These are phyloP conservation scores for Hydrocynus forskahlii DNA, from an alignment of 2,797 vertebrate genomes.

Conservation along the genomic window DNA sequence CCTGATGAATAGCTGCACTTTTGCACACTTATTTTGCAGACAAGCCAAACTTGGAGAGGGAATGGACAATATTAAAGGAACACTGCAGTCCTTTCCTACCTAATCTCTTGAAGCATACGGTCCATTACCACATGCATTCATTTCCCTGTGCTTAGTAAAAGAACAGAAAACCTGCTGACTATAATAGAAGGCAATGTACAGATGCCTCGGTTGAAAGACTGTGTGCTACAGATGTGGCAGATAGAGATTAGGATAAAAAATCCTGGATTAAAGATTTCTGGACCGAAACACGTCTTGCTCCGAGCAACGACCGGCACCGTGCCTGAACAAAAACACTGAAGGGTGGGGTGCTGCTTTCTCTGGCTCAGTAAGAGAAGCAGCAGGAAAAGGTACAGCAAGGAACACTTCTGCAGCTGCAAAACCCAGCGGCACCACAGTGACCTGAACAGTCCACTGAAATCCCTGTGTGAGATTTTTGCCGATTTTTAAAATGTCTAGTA, in stretches of 20 bases:
- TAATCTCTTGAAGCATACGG: not conserved
- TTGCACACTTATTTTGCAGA: not conserved
- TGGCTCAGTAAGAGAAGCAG: constrained; percentile 19
- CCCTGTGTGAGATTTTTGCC: constrained; percentile 12
- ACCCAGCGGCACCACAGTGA: constrained; percentile 16
- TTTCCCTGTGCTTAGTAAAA: not conserved
- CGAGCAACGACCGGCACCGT: not conserved
- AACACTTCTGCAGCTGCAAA: constrained; percentile 30
- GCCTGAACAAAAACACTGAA: constrained; percentile 36
- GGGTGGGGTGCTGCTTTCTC: constrained; percentile 43
- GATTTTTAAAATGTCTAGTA: constrained; percentile 23
- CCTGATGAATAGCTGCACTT: not conserved
- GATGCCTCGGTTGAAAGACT: not conserved
- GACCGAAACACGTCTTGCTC: not conserved
- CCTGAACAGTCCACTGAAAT: not conserved
- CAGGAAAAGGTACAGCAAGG: constrained; percentile 7
- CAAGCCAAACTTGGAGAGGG: too few species aligned
- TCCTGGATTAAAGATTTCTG: constrained; percentile 15
- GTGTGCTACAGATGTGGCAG: not conserved
- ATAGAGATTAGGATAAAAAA: not conserved
- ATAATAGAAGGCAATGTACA: not conserved
- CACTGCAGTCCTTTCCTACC: not conserved
- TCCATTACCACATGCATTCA: not conserved
- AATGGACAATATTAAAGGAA: not conserved
- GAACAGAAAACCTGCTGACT: not conserved